A percentile compares a stretch with the other conserved stretches of the same genome.
Conservation (phyloP, 2,797 vertebrate species). For the Liparis tanakae region DNA sequence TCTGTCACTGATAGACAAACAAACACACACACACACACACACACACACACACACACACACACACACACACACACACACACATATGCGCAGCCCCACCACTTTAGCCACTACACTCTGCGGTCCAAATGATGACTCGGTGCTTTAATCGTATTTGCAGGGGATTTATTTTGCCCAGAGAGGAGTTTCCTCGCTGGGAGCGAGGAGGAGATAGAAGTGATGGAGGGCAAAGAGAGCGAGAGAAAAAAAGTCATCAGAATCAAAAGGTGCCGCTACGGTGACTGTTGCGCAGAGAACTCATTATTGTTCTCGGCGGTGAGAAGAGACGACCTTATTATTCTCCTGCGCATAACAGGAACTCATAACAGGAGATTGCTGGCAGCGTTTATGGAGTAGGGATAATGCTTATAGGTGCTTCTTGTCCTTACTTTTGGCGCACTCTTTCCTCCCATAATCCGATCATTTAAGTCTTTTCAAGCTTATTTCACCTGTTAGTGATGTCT, state of each 20-base stretch:
- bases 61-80: constrained; percentile 14
- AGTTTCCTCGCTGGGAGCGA: constrained; percentile 48
- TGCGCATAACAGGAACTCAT: constrained; percentile 68
- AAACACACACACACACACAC: constrained; percentile 17
- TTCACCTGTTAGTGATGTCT: constrained; percentile 53
- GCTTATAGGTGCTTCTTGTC: constrained; percentile 56
- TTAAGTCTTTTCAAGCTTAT: constrained; percentile 50
- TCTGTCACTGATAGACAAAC: constrained; percentile 51
- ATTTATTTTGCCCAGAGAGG: constrained; percentile 72
- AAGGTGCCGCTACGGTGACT: constrained; percentile 51
- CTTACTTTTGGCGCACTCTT: constrained; percentile 59
- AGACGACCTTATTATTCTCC: constrained; percentile 69
- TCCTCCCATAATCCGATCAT: constrained; percentile 61
- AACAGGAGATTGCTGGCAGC: constrained; percentile 65
- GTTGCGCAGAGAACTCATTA: constrained; percentile 68
- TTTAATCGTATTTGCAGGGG: constrained; percentile 79
- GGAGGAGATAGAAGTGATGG: constrained; percentile 35
- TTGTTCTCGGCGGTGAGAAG: constrained; percentile 54
- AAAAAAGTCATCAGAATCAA: constrained; percentile 45
- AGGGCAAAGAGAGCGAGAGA: constrained; percentile 22
- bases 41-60: constrained; percentile 1
- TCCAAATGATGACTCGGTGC: constrained; percentile 74
- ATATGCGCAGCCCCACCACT: constrained; percentile 30
- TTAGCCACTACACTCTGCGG: constrained; percentile 62
- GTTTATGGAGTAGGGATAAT: constrained; percentile 67